Conservation (phyloP, 2,113 vertebrate genomes). For the Rynchops niger region DNA sequence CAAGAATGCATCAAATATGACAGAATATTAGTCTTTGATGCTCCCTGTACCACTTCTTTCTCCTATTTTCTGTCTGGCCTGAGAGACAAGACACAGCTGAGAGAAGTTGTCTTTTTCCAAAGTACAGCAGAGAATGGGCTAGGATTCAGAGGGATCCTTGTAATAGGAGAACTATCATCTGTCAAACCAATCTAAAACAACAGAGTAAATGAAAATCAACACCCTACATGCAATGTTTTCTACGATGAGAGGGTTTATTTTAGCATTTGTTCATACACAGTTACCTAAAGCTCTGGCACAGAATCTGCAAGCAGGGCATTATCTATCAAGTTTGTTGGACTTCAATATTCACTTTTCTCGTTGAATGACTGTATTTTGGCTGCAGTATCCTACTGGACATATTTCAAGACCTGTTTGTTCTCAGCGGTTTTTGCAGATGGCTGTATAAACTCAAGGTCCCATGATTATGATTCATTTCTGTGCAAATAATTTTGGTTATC, state of each 20-base stretch:
- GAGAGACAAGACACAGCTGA: neutral
- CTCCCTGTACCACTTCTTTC: neutral
- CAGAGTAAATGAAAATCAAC: neutral
- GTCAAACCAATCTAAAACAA: neutral
- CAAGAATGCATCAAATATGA: neutral
- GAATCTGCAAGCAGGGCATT: neutral
- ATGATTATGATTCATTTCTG: constrained; percentile 11
- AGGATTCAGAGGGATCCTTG: neutral
- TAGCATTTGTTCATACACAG: neutral
- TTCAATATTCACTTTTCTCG: neutral
- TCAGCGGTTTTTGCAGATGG: neutral
- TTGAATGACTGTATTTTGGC: neutral
- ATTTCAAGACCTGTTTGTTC: neutral
- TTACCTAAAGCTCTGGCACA: neutral
- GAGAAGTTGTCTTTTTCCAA: neutral
- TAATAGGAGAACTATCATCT: neutral
- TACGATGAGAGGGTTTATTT: neutral
- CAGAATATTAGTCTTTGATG: neutral
- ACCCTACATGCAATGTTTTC: neutral
- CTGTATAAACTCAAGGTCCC: neutral
- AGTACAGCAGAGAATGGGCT: neutral
- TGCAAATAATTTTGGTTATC: neutral
- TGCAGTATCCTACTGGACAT: neutral
- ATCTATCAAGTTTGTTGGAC: neutral
- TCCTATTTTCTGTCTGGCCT: neutral